Conservation (phyloP, 2,797 vertebrate genomes). For the Dryobates pubescens region DNA sequence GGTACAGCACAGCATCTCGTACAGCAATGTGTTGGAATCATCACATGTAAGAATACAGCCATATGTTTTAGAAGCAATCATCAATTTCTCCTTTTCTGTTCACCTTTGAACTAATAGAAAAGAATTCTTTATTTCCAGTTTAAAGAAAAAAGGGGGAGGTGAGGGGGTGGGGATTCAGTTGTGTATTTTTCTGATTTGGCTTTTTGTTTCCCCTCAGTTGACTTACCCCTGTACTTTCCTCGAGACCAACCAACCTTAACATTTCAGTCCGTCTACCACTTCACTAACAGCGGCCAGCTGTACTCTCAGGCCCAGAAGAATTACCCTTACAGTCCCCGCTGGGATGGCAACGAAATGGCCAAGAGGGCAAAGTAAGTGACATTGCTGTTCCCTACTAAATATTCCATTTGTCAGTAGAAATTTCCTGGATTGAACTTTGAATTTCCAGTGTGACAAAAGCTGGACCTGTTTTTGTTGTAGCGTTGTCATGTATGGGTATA, state of each 20-base stretch:
- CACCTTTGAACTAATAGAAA: neutral
- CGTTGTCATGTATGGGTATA: neutral
- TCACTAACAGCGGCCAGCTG: slow-evolving; percentile 95
- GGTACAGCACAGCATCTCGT: neutral
- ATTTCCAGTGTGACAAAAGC: neutral
- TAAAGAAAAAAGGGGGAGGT: neutral
- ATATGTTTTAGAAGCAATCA: neutral
- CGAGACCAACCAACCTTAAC: slow-evolving; percentile 96
- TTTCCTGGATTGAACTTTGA: neutral
- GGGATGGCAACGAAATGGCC: slow-evolving; percentile 99
- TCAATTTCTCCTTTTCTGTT: neutral
- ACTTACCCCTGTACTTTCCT: slow-evolving; percentile 96
- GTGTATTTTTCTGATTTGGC: neutral
- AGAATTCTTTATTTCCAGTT: neutral
- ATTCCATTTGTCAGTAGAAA: neutral
- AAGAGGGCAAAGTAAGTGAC: slow-evolving; percentile 97
- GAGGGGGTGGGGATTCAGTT: neutral
- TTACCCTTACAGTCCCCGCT: slow-evolving; percentile 97
- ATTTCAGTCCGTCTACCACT: slow-evolving; percentile 98
- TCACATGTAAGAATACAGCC: neutral
- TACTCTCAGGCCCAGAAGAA: slow-evolving; percentile 98
- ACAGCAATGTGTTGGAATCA: neutral
- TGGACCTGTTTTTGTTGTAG: neutral
- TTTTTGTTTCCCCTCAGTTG: slow-evolving; percentile 81
- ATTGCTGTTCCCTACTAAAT: neutral